Conservation (phyloP, 2,113 vertebrate species). For the Etia nguti region DNA sequence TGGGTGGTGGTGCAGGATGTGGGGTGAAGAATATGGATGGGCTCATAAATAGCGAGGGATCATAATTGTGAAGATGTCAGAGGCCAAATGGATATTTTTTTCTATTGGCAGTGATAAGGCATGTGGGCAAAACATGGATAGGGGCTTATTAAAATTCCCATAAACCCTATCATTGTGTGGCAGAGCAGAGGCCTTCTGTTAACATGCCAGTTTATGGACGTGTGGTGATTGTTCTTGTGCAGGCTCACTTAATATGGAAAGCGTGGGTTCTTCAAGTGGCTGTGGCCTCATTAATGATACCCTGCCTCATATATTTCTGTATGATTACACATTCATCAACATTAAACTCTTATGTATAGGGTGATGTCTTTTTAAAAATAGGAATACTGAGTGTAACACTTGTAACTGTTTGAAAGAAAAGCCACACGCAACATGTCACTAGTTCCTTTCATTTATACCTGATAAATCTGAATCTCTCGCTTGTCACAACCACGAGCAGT, state of each 20-base stretch:
- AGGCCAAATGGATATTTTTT: slow-evolving; percentile 51
- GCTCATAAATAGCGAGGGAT: slow-evolving; percentile 47
- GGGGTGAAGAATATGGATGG: slow-evolving; percentile 5
- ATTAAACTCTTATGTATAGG: neutral
- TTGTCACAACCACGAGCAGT: neutral
- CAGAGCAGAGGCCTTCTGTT: slow-evolving; percentile 45
- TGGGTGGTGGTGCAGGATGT: neutral
- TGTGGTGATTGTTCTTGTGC: slow-evolving; percentile 9
- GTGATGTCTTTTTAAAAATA: neutral
- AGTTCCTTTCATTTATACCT: neutral
- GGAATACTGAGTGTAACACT: neutral
- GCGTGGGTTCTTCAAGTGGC: neutral
- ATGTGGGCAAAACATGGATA: slow-evolving; percentile 38
- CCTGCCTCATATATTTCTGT: neutral
- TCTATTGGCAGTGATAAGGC: slow-evolving; percentile 49
- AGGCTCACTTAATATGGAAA: neutral
- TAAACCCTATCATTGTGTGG: slow-evolving; percentile 55
- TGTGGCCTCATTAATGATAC: slow-evolving; percentile 13
- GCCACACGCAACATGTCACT: neutral
- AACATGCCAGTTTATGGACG: slow-evolving; percentile 46
- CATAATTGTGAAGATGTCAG: slow-evolving; percentile 55
- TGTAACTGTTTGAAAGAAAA: neutral
- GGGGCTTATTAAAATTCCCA: slow-evolving; percentile 55
- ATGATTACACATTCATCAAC: slow-evolving; percentile 8
- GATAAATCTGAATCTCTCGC: neutral